Base-by-base conservation (phyloP, 2,888 invertebrate genomes). In the Dione vanillae region DNA sequence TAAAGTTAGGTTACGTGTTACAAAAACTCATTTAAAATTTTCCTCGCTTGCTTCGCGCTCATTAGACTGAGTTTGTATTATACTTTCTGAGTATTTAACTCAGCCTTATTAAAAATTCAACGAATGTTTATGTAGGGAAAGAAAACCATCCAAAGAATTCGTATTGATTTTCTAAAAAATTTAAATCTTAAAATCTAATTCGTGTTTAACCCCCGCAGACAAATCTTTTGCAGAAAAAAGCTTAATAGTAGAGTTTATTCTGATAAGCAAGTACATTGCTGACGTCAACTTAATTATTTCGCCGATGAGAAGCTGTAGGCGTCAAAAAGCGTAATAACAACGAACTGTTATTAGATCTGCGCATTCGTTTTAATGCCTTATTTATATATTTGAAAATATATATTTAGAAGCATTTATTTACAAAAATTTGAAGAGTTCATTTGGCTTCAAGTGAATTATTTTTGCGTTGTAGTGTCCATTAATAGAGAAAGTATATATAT, bases 11-110 rank as follows among this genome's bases (percentile, higher is more conserved):
- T 56, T 27, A 67, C n/a, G 47, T 65, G n/a, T n/a, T n/a, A n/a
- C n/a, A n/a, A n/a, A n/a, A n/a, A n/a, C n/a, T n/a, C n/a, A n/a
- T n/a, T n/a, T n/a, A n/a, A n/a, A n/a, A n/a, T n/a, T n/a, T n/a
- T n/a, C n/a, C n/a, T n/a, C n/a, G n/a, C n/a, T n/a, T n/a, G n/a
- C n/a, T n/a, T n/a, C n/a, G n/a, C n/a, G n/a, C n/a, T 75, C 70
- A 72, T 75, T 75, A 75, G 65, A 59, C 70, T 65, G 58, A 72
- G 70, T 70, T 69, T 54, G 68, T 68, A 74, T 67, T 74, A 73
- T 73, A 73, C 66, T 75, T 74, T 71, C 69, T 74, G 72, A 72
- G 67, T 70, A 69, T 72, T 74, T 71, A 71, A 68, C 58, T 49
- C 56, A 45, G 47, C 54, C 54, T 70, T 72, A 75, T 75, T 75